These are phyloP conservation scores for Coregonus clupeaformis DNA, from an alignment of 2,113 vertebrate genomes.

Conservation along the genomic window DNA sequence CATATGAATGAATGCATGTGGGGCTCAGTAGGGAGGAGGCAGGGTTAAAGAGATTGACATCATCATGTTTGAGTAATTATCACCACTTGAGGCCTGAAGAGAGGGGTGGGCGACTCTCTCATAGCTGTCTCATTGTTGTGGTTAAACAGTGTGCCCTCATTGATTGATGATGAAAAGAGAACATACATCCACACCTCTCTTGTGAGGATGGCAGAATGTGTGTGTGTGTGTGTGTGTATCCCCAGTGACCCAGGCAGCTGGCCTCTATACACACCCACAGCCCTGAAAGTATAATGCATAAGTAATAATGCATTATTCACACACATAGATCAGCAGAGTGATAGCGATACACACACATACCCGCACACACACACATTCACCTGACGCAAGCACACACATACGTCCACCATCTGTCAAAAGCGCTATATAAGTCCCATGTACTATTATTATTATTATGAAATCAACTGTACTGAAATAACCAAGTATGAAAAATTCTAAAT, in stretches of 20 bases:
- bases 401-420: not conserved
- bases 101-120: conserved; percentile 46
- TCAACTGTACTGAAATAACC: not conserved
- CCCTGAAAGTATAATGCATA: conserved; percentile 46
- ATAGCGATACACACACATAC: conserved; percentile 19
- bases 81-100: conserved; percentile 65
- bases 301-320: conserved; percentile 72
- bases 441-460: too few species aligned
- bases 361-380: not conserved
- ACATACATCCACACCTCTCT: conserved; percentile 69
- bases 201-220: conserved; percentile 67
- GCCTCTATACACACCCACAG: conserved; percentile 53
- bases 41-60: conserved; percentile 57
- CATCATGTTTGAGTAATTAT: conserved; percentile 77
- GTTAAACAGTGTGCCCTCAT: conserved; percentile 73
- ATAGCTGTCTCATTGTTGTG: conserved; percentile 67
- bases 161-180: conserved; percentile 73
- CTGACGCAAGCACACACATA: too few species aligned
- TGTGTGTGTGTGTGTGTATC: conserved; percentile 42
- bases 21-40: conserved; percentile 49
- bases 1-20: not conserved
- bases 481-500: not conserved
- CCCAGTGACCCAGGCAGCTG: conserved; percentile 71
- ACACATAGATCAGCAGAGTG: conserved; percentile 18
- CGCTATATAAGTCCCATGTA: too few species aligned